phyloP scores from a whole-genome alignment of 1,140 invertebrate genomes.

The Pectinophora gossypiella region DNA sequence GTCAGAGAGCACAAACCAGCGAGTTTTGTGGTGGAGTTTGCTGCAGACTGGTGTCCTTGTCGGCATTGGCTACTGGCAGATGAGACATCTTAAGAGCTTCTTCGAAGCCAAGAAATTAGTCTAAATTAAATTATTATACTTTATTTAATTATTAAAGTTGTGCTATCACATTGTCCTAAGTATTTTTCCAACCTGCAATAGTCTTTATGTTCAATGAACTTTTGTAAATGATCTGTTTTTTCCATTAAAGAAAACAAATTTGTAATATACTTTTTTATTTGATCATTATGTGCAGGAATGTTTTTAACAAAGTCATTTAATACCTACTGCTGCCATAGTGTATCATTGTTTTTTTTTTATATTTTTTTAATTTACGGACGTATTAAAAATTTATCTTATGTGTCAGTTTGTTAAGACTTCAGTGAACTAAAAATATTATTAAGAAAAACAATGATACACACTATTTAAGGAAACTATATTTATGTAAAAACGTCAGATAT shows the following conservation, averaged over 20 bases:
- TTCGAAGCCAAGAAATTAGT: conserved; percentile 99
- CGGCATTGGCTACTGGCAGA: conserved; percentile 98
- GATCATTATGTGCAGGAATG: too few relatives aligned
- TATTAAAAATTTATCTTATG: too few relatives aligned
- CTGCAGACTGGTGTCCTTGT: conserved; percentile 94
- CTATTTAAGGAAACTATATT: too few relatives aligned
- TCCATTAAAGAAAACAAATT: conserved; percentile 15
- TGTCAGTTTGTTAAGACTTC: too few relatives aligned
- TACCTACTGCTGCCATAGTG: too few relatives aligned
- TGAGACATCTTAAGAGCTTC: conserved; percentile 99
- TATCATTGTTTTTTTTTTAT: too few relatives aligned
- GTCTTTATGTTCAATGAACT: not conserved
- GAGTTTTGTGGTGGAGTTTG: conserved; percentile 99
- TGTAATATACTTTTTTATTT: conserved; percentile 1
- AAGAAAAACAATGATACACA: too few relatives aligned
- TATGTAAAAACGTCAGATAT: too few relatives aligned
- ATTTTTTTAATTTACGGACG: too few relatives aligned
- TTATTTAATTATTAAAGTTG: not conserved
- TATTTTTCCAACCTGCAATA: not conserved
- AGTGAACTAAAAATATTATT: too few relatives aligned
- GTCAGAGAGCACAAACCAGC: conserved; percentile 97
- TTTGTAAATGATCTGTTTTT: conserved; percentile 47
- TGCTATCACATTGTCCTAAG: too few relatives aligned
- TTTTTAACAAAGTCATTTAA: too few relatives aligned
- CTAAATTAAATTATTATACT: conserved; percentile 71